A percentile compares a stretch with the other conserved stretches of the same genome.
Conservation (phyloP, 2,888 invertebrate genomes). For the Synergus japonicus region DNA sequence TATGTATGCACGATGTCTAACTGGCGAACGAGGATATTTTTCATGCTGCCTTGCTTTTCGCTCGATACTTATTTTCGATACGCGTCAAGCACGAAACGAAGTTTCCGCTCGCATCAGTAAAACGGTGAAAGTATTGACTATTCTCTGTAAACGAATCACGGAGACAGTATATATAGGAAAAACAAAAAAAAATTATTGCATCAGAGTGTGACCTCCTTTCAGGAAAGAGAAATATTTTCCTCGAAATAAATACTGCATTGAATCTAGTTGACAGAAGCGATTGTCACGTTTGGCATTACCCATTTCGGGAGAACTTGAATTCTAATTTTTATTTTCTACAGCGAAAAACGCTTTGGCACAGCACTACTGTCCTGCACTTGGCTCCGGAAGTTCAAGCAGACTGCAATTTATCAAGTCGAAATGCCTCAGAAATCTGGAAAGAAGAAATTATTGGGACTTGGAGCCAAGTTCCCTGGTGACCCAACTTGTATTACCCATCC, state of each 20-base stretch:
- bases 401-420: slow-evolving; percentile 53
- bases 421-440: slow-evolving; percentile 50
- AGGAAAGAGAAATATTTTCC: neutral
- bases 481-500: slow-evolving; percentile 48
- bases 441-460: slow-evolving; percentile 54
- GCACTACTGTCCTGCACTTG: slow-evolving; percentile 31
- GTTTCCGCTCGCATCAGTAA: slow-evolving; percentile 29
- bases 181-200: slow-evolving; percentile 9
- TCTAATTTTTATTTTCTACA: neutral
- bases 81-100: slow-evolving; percentile 27
- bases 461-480: slow-evolving; percentile 54
- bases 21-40: slow-evolving; percentile 10
- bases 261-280: neutral
- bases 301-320: neutral
- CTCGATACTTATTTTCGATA: slow-evolving; percentile 33
- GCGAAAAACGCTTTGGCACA: neutral
- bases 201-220: neutral
- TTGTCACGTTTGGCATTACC: neutral
- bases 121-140: neutral
- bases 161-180: slow-evolving; percentile 8
- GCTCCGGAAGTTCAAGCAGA: slow-evolving; percentile 50
- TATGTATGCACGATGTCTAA: slow-evolving; percentile 20
- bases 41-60: slow-evolving; percentile 1
- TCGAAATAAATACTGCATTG: neutral
- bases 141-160: slow-evolving; percentile 6